phyloP scores from a whole-genome alignment of 2,888 invertebrate genomes.

The Aplocera efformata region DNA sequence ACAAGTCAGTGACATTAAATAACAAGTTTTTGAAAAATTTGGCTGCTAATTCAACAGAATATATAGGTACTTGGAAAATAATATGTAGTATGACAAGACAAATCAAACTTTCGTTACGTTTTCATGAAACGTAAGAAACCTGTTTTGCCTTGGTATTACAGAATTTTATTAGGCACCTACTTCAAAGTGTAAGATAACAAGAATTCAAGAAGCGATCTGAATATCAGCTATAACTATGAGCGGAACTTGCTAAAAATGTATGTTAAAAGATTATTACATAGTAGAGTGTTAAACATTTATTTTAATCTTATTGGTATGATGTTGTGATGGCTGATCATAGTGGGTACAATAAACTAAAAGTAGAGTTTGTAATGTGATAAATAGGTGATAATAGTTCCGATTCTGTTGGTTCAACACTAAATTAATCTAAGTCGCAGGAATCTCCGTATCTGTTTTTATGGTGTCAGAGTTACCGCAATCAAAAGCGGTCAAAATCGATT shows the following conservation, averaged over 20 bases:
- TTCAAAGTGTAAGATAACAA: conserved; percentile 5
- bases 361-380: too few relatives aligned
- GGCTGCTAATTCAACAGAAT: not conserved
- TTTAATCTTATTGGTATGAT: too few relatives aligned
- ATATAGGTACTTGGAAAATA: not conserved
- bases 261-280: conserved; percentile 1
- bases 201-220: conserved; percentile 5
- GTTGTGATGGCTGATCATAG: not conserved
- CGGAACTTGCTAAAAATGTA: conserved; percentile 1
- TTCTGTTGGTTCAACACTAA: too few relatives aligned
- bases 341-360: not conserved
- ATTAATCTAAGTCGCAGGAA: too few relatives aligned
- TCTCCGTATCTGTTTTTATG: too few relatives aligned
- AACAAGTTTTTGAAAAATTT: not conserved
- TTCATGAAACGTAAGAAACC: conserved; percentile 2
- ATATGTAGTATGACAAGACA: conserved; percentile 1
- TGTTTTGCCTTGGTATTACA: conserved; percentile 5
- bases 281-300: not conserved
- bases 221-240: conserved; percentile 8
- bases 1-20: not conserved
- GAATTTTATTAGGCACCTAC: conserved; percentile 12
- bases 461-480: too few relatives aligned
- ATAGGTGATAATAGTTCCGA: too few relatives aligned
- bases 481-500: too few relatives aligned
- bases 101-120: conserved; percentile 6